Base-by-base conservation (phyloP, 2,888 invertebrate genomes). In the Lutraria lutraria region DNA sequence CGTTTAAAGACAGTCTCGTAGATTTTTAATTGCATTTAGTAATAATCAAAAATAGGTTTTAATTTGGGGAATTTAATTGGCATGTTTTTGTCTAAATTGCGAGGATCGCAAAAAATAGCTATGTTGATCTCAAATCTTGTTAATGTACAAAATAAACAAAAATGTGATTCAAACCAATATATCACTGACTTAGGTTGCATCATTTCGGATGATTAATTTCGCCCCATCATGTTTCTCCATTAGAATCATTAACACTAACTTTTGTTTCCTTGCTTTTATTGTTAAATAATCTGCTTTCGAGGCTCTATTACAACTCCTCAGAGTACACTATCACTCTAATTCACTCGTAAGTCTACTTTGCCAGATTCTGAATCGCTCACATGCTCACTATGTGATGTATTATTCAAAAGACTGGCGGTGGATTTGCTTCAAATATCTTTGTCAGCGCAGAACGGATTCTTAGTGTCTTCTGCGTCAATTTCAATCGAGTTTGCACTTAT, bases 401-500 rank as follows among this genome's bases (percentile, higher is more conserved):
- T 68, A 68, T 68, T 68, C 63, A 68, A 68, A n/a, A 68, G 10
- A 25, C 63, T 13, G 63, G 25, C 63, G 12, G 63, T 68, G 13
- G 25, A 68, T 25, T 68, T 21, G 63, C 25, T 68, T 68, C 25
- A 68, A 68, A 68, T 68, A 68, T 68, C 25, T 68, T 68, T 68
- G 63, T 68, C 12, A 68, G 63, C 25, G 12, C 0, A n/a, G 25
- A 25, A 68, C 13, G 8, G 25, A 68, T 68, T 4, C 4, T n/a
- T 68, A 12, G 25, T 25, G 25, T 68, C n/a, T n/a, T 25, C 19
- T 68, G 63, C 25, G n/a, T 13, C n/a, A 25, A 25, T 68, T 68
- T 68, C 25, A 25, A n/a, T 68, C 63, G 25, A 13, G 12, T 68
- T 68, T 68, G n/a, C n/a, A 25, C 63, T 25, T 25, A 25, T 68